These are phyloP conservation scores for Indicator maculatus DNA, from an alignment of 2,113 vertebrate genomes.

Conservation along the genomic window DNA sequence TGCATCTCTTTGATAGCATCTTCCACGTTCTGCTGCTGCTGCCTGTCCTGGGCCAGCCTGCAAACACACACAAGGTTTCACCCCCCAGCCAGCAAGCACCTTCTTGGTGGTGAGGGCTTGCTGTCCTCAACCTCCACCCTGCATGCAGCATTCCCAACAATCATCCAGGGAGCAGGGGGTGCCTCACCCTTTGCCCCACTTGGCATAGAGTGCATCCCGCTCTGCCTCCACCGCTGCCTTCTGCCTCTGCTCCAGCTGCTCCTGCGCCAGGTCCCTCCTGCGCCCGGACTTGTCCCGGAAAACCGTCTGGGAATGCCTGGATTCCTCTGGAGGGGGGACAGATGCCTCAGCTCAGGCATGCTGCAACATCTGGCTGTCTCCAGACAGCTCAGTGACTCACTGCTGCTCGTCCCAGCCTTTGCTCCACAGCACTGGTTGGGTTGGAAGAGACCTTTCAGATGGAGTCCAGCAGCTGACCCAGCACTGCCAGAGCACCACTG, in stretches of 20 bases:
- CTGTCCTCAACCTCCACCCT: too few species aligned
- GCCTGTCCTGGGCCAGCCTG: constrained; percentile 88
- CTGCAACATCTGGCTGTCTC: background rate
- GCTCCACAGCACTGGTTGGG: too few species aligned
- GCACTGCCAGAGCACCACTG: too few species aligned
- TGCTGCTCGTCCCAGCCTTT: too few species aligned
- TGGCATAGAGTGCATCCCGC: constrained; percentile 88
- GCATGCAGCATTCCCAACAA: accelerated
- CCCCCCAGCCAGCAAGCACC: accelerated
- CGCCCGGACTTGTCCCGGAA: constrained; percentile 92
- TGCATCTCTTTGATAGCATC: constrained; percentile 89
- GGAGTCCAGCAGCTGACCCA: too few species aligned
- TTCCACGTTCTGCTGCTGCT: constrained; percentile 89
- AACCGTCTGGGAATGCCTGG: constrained; percentile 82
- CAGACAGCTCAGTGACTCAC: too few species aligned
- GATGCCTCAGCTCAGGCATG: accelerated
- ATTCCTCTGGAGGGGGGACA: constrained; percentile 77
- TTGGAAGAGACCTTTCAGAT: too few species aligned
- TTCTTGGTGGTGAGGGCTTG: too few species aligned
- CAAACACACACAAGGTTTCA: background rate
- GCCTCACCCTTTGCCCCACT: constrained; percentile 93
- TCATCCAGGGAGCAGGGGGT: background rate
- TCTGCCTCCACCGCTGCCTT: constrained; percentile 82
- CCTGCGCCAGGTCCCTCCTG: constrained; percentile 85
- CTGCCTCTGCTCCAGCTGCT: constrained; percentile 83